Evolutionary conservation across 2,888 invertebrate genomes (phyloP).

Genomic region (Allygus modestus): DNA sequence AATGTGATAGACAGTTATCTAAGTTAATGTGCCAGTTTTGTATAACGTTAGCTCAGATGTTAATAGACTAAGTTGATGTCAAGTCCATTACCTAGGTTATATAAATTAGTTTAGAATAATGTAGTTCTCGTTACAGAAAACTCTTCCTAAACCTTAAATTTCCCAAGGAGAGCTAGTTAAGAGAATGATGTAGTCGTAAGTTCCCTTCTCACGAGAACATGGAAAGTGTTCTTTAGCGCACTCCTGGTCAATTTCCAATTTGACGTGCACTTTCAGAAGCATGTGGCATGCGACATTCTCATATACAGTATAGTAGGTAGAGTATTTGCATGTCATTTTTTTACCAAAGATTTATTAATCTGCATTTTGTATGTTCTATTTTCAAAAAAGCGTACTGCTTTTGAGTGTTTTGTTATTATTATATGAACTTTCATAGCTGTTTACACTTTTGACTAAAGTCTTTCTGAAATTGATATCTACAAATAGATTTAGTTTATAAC

Average conservation of each 20-base stretch:
- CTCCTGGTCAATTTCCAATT: neutral
- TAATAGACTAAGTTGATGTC: constrained; percentile 8
- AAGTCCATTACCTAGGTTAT: neutral
- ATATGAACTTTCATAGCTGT: too few species aligned
- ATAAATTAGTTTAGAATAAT: constrained; percentile 21
- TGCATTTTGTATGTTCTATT: constrained; percentile 13
- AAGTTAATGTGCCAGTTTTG: neutral
- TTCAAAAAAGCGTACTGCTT: constrained; percentile 12
- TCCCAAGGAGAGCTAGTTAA: neutral
- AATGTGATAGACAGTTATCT: neutral
- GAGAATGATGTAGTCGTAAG: neutral
- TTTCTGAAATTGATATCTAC: too few species aligned
- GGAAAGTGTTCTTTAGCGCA: neutral
- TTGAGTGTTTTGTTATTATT: neutral
- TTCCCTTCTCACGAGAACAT: neutral
- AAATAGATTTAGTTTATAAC: too few species aligned
- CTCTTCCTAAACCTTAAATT: constrained; percentile 30
- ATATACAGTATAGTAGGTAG: constrained; percentile 24
- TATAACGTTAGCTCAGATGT: neutral
- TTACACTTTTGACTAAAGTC: too few species aligned
- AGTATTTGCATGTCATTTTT: constrained; percentile 6
- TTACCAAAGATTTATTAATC: neutral
- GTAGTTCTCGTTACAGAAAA: constrained; percentile 23
- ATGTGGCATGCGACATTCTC: constrained; percentile 27
- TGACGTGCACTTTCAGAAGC: constrained; percentile 24